Percentiles rank a stretch among this genome's conserved stretches.
Conservation (phyloP, 2,113 vertebrate species). For the Neopipo cinnamomea region DNA sequence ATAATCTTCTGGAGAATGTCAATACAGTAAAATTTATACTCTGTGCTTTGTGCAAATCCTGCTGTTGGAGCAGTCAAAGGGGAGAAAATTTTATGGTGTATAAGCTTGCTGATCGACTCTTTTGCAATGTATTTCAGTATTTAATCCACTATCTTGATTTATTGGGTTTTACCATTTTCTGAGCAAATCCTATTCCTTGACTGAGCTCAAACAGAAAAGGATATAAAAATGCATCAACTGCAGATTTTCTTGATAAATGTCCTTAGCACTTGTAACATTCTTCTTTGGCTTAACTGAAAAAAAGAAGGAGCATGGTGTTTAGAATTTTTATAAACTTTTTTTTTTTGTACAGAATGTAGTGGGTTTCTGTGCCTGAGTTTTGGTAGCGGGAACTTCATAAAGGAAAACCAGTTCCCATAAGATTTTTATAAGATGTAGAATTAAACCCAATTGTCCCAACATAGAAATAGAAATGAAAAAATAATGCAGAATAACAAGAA, state of each 20-base stretch:
- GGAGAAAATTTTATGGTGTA: neutral
- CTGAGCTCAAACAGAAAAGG: neutral
- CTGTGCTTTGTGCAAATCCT: conserved; percentile 1
- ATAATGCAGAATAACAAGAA: neutral
- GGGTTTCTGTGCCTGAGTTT: too few relatives aligned
- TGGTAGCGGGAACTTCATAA: neutral
- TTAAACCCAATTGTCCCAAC: neutral
- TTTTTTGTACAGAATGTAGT: neutral
- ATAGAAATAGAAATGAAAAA: neutral
- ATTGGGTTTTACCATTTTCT: neutral
- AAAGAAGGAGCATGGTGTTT: neutral
- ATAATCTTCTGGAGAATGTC: neutral
- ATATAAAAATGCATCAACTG: neutral
- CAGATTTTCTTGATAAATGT: neutral
- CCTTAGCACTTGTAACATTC: neutral
- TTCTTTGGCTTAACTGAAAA: neutral
- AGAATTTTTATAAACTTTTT: neutral
- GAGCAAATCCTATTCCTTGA: neutral
- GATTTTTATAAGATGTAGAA: neutral
- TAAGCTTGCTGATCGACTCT: neutral
- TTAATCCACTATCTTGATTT: neutral
- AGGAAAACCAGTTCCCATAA: neutral
- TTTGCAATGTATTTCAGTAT: too few relatives aligned
- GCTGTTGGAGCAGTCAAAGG: neutral
- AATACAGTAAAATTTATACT: neutral